A percentile compares a stretch with the other conserved stretches of the same genome.
Evolutionary conservation across 2,797 vertebrate species (phyloP).

Genomic region (Rhinichthys osculus): DNA sequence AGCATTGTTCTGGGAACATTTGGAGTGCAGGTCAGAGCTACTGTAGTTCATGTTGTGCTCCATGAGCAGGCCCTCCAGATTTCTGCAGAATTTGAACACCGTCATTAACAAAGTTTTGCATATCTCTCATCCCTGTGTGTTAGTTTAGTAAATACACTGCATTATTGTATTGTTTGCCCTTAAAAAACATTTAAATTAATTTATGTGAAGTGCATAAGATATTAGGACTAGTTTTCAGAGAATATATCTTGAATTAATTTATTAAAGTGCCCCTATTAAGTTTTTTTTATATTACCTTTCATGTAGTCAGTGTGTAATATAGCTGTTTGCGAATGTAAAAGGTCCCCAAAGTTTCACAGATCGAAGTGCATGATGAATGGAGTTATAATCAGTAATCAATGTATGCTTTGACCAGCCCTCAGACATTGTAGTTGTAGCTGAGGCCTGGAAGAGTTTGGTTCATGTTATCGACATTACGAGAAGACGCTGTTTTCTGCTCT

Average conservation of each 20-base stretch:
- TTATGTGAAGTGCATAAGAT: neutral
- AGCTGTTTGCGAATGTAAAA: neutral
- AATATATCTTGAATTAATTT: neutral
- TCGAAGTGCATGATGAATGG: neutral
- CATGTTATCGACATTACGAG: neutral
- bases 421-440: neutral
- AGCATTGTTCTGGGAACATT: slow-evolving; percentile 87
- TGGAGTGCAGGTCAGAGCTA: slow-evolving; percentile 78
- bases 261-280: neutral
- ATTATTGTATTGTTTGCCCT: neutral
- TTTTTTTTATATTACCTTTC: neutral
- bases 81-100: no score
- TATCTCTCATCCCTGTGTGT: neutral
- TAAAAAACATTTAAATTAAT: neutral
- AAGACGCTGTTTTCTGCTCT: neutral
- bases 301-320: neutral
- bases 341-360: neutral
- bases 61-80: neutral
- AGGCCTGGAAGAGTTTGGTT: neutral
- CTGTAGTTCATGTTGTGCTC: neutral
- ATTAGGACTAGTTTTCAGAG: neutral
- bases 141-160: neutral
- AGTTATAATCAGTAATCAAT: neutral
- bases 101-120: neutral
- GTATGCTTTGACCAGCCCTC: neutral